Evolutionary conservation across 35 echinoderm and acorn worm genomes (phyloP), one percentile per base, ranked within the genome.

Genomic region (Eucidaris tribuloides): DNA sequence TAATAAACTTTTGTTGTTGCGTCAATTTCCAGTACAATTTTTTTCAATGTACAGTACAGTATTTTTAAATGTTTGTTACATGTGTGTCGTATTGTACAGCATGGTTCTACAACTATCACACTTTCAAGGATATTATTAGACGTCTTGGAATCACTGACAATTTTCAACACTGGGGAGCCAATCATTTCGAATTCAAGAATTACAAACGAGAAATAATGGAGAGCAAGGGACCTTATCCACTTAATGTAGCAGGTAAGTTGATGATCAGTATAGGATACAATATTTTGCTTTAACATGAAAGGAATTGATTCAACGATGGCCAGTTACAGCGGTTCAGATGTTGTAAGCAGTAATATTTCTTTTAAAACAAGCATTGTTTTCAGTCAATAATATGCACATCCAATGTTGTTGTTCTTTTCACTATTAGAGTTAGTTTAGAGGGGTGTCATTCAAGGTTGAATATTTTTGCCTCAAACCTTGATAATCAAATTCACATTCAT

Each of bases 61-160:
- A n/a, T n/a, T 38, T 64, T 31, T 43, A 52, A 55, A 62, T 18
- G 22, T 80, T 61, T 17, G 27, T 56, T 23, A 15, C 41, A n/a
- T 82, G 22, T 64, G 19, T 38, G 15, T 38, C 33, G 35, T 45
- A 72, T 62, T 6, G 19, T 36, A n/a, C 52, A 99, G 96, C 82
- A n/a, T 90, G 80, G 77, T 99, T 99, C 62, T 83, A 93, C 42
- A 99, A 99, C 68, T 93, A 93, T 42, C 87, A 99, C 42, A 85
- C 77, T 18, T 86, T 83, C 35, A 83, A 90, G 49, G 84, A 89
- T n/a, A 90, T 99, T 57, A 82, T 46, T 4, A 11, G 65, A 11
- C 72, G 84, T n/a, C 62, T 99, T 29, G 91, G 71, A 7, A 83
- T 99, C 19, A 46, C 93, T 4, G 27, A 85, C 5, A 81, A 93